Base-by-base conservation (phyloP, 2,888 invertebrate species). In the Ophioninae sp. region DNA sequence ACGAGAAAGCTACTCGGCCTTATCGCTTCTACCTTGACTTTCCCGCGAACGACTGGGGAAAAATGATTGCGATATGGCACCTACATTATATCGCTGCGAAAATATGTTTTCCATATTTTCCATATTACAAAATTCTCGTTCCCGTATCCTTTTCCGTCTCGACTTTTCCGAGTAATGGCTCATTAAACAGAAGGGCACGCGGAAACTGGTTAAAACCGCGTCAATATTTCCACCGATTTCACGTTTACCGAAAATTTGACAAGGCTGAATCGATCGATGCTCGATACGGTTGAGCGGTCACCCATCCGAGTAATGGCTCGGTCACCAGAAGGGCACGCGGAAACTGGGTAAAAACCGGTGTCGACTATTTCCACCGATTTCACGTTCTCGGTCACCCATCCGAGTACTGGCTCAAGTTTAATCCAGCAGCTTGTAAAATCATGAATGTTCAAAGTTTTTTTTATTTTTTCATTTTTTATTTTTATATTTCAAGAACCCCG, bases 1-100 rank as follows among this genome's bases (percentile, higher is more conserved):
- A 75, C 81, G 83, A 84, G 83, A 84, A 84, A 84, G 83, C 81
- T 74, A 81, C 75, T 81, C 68, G 72, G 23, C 30, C 78, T 84
- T 79, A 81, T 84, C 81, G 75, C 67, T 79, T 74, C 71, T 80
- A 78, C 51, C 69, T 81, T 79, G 75, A 59, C 84, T 84, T 84
- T 84, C 84, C 72, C 71, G 81, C 22, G 59, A 8, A 59, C 59
- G 59, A 65, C 61, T 51, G 39, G 59, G 64, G 65, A 75, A 65
- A 64, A 81, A 63, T 72, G 10, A 61, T 22, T 56, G 37, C 6
- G 56, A 51, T 73, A 56, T n/a, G 37, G 17, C 37, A 22, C 37
- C 7, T 59, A 59, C 1, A 20, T 20, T 23, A 17, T 51, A 10
- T 17, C 51, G 51, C 6, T 17, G 17, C 6, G 17, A 51, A 51